Base-by-base conservation (phyloP, 2,113 vertebrate genomes). In the Petaurus breviceps region DNA sequence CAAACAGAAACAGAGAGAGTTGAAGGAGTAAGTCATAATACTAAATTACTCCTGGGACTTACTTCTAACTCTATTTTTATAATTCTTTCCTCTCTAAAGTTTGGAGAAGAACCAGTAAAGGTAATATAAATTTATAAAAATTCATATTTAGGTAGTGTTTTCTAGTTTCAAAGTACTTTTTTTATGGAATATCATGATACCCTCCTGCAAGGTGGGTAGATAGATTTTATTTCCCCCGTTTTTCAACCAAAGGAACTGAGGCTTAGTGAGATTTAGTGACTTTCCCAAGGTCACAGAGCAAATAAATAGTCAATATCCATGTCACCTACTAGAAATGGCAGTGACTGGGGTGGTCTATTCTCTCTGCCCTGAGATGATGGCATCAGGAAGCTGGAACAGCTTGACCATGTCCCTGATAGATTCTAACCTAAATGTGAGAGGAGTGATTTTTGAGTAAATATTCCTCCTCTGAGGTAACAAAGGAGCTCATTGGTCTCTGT, bases 401-500 rank as follows among this genome's bases (percentile, higher is more conserved):
- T 43, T 92, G 91, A 55, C 23, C 90, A 91, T 93, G 90, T 91
- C 89, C 37, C 50, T 51, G 12, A 0, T 23, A 96, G 92, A 96
- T 14, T 37, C 25, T 97, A 96, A 97, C 92, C 90, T 53, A 95
- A 97, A 95, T 43, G 51, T 95, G 94, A 43, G 10, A 93, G 96
- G 84, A 91, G 16, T 93, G 90, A 92, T 97, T 96, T 95, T 96
- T 91, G 55, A 97, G 53, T 94, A 97, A 98, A 97, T 77, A 43
- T 22, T 84, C 19, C 19, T 22, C 68, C n/a, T 84, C 68, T 94
- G 90, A 97, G 92, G 97, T 97, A 95, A 92, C 90, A 54, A 43
- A 84, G 57, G 61, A 96, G 96, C 92, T 46, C 28, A 90, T 43
- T 96, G 90, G 16, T 26, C 97, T 95, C 95, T 91, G 46, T 97